These are phyloP conservation scores for Sitta europaea DNA, from an alignment of 2,113 vertebrate genomes.

Conservation along the genomic window DNA sequence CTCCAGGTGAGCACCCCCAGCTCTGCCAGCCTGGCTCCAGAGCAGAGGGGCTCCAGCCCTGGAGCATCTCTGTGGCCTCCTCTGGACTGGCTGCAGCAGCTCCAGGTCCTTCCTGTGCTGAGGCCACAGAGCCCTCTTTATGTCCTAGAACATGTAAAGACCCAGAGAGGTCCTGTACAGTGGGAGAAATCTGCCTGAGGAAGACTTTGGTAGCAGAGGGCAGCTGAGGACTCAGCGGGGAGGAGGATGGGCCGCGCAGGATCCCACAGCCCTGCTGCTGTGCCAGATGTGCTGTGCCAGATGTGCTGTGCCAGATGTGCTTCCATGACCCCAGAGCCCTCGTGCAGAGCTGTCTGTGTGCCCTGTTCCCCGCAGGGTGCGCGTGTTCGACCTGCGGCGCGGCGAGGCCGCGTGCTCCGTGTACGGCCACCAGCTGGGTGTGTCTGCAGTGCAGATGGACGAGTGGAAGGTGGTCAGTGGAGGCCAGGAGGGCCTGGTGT, in stretches of 20 bases:
- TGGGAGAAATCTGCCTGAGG: not conserved
- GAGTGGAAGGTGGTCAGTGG: slow-evolving; percentile 96
- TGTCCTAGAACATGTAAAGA: not conserved
- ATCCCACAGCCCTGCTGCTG: too few relatives aligned
- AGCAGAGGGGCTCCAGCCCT: not conserved
- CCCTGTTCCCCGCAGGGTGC: slow-evolving; percentile 83
- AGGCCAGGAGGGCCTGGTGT: slow-evolving; percentile 88
- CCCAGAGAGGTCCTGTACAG: not conserved
- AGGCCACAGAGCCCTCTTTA: not conserved
- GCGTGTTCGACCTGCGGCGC: slow-evolving; percentile 82
- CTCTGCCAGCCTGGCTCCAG: not conserved
- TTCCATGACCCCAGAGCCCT: too few relatives aligned
- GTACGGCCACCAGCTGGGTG: slow-evolving; percentile 87
- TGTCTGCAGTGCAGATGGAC: slow-evolving; percentile 84
- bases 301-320: too few relatives aligned
- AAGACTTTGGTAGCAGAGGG: not conserved
- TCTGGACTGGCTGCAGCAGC: rapidly evolving
- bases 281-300: too few relatives aligned
- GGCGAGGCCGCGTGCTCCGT: slow-evolving; percentile 74
- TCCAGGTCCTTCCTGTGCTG: not conserved
- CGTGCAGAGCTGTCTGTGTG: too few relatives aligned
- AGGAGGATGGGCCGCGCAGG: rapidly evolving
- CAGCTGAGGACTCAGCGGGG: not conserved
- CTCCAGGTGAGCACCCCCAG: not conserved
- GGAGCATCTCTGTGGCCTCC: rapidly evolving